phyloP scores from a whole-genome alignment of 2,113 vertebrate genomes.

The Butorides virescens region DNA sequence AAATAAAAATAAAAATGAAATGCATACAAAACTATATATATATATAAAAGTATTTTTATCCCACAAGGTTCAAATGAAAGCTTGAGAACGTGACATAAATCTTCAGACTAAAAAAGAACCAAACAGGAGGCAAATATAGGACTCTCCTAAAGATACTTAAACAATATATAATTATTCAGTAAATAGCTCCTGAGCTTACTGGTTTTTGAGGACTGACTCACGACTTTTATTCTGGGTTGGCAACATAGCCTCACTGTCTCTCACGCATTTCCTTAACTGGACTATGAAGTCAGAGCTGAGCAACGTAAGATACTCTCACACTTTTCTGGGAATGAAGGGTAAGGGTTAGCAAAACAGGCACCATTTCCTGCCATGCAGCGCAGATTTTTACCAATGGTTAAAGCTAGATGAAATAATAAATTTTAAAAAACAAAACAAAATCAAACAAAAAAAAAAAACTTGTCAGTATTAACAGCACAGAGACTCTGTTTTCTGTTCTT shows the following conservation, averaged over 20 bases:
- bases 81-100: not conserved
- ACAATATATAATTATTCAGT: constrained; percentile 43
- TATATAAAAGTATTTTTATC: not conserved
- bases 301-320: not conserved
- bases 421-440: not conserved
- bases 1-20: not conserved
- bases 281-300: constrained; percentile 36
- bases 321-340: not conserved
- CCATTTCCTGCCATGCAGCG: not conserved
- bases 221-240: constrained; percentile 23
- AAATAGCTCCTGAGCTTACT: constrained; percentile 25
- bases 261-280: constrained; percentile 9
- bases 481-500: not conserved
- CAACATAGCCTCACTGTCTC: not conserved
- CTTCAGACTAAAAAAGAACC: not conserved
- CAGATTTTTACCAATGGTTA: not conserved
- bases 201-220: constrained; percentile 36
- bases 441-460: not conserved
- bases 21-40: not conserved
- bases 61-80: not conserved
- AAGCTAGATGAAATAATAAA: not conserved
- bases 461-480: not conserved
- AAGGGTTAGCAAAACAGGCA: not conserved
- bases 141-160: not conserved
- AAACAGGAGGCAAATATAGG: not conserved